Evolutionary conservation across 2,888 invertebrate species (phyloP), one percentile per base, ranked within the genome.

Genomic region (Alsophila aescularia): DNA sequence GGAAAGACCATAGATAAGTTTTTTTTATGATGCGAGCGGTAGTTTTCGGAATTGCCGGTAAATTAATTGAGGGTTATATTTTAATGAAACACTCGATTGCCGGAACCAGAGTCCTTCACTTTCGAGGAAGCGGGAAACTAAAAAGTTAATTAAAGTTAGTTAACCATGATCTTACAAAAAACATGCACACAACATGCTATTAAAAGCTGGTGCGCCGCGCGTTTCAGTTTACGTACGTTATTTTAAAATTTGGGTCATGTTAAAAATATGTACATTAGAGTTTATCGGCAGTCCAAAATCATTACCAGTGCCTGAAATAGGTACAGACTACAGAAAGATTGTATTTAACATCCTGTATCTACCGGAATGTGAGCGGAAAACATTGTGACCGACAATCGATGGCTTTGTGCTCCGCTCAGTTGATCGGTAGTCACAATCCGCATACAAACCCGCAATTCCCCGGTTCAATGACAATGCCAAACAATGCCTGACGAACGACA

Each of bases 381-480:
- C 56, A 49, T 45, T 51, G 60, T 57, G 51, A 52, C 42, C 47
- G 57, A 57, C 54, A 58, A 21, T 37, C 15, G 13, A 44, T 47
- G 45, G 53, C 53, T 54, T 55, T 59, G 52, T 58, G 44, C 15
- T 36, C 18, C 57, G 44, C 15, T 36, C 18, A 13, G 13, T 43
- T 14, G 21, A 41, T 52, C 53, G 50, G 43, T 41, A 61, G 61
- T 60, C 63, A 69, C 70, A 76, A 36, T 37, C 31, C 31, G 21
- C 78, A 76, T 14, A 7, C 13, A 27, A 18, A 24, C 21, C 45
- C 36, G 72, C 78, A 75, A 79, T 81, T 79, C 75, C 70, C 66
- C 75, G 75, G 77, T 82, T 83, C 85, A 85, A 79, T 83, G 82
- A 85, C 85, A 83, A 87, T 74, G 52, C 71, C 72, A 79, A 83